A percentile compares a stretch with the other conserved stretches of the same genome.
These are phyloP conservation scores for Danionella dracula DNA, from an alignment of 2,797 vertebrate species.

Conservation along the genomic window DNA sequence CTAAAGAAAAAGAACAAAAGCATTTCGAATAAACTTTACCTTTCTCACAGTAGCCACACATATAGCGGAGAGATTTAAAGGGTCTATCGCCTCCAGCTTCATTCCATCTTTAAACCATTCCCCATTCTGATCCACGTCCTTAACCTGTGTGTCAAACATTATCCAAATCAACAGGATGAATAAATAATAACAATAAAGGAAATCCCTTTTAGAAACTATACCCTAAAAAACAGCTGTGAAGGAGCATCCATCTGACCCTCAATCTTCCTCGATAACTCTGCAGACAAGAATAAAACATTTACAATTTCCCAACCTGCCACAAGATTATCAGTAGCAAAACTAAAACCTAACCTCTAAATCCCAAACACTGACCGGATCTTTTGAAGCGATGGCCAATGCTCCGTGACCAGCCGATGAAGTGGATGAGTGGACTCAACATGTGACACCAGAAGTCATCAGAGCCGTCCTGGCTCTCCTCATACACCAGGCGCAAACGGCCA, in stretches of 20 bases:
- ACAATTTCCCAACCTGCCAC: background rate
- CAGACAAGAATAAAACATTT: conserved; percentile 14
- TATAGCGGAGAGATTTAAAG: conserved; percentile 97
- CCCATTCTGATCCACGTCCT: conserved; percentile 88
- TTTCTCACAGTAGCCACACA: conserved; percentile 98
- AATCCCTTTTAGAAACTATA: conserved; percentile 59
- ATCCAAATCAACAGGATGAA: background rate
- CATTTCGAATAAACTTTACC: conserved; percentile 68
- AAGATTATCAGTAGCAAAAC: background rate
- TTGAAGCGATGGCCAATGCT: conserved; percentile 98
- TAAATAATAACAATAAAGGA: background rate
- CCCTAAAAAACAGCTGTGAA: conserved; percentile 88
- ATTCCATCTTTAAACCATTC: conserved; percentile 98
- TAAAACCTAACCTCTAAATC: background rate
- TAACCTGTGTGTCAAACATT: conserved; percentile 68
- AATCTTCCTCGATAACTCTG: conserved; percentile 91
- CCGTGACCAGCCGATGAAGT: conserved; percentile 93
- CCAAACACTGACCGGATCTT: conserved; percentile 79
- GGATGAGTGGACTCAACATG: conserved; percentile 96
- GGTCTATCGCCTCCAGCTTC: conserved; percentile 98
- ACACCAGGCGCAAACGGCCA: conserved; percentile 87
- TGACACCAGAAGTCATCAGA: conserved; percentile 99
- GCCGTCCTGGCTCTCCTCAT: conserved; percentile 92
- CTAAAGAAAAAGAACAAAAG: no score
- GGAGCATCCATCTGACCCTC: conserved; percentile 90